Percentiles rank a stretch among this genome's conserved stretches.
Evolutionary conservation across 2,888 invertebrate genomes (phyloP).

Genomic region (Bhutanitis thaidina): DNA sequence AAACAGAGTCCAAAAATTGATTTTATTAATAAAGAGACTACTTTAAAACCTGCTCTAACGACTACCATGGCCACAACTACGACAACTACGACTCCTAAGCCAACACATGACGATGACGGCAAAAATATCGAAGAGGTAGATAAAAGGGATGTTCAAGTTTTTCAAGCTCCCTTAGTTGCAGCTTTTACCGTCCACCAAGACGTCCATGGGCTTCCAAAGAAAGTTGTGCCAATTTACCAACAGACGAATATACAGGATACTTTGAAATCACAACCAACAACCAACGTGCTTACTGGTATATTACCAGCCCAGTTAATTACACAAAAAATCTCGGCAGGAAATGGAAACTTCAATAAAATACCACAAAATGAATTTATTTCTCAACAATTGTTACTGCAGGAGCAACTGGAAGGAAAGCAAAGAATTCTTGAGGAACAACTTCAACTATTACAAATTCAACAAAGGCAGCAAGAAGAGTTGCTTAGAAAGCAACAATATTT

Average conservation of each 20-base stretch:
- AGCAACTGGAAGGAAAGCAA: slow-evolving; percentile 83
- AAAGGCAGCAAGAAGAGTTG: slow-evolving; percentile 84
- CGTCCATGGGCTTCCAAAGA: slow-evolving; percentile 87
- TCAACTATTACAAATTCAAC: slow-evolving; percentile 82
- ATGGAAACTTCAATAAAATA: slow-evolving; percentile 33
- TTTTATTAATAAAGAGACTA: slow-evolving; percentile 34
- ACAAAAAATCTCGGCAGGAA: slow-evolving; percentile 28
- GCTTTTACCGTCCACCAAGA: slow-evolving; percentile 93
- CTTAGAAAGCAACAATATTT: slow-evolving; percentile 82
- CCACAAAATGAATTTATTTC: slow-evolving; percentile 49
- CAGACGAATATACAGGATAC: slow-evolving; percentile 47
- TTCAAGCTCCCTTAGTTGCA: slow-evolving; percentile 89
- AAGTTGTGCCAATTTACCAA: slow-evolving; percentile 86
- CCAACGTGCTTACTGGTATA: slow-evolving; percentile 34
- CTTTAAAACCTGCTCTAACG: slow-evolving; percentile 36
- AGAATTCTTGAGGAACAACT: slow-evolving; percentile 85
- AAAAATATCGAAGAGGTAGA: slow-evolving; percentile 84
- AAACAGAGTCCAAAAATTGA: slow-evolving; percentile 44
- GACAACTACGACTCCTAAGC: slow-evolving; percentile 77
- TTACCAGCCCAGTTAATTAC: slow-evolving; percentile 33
- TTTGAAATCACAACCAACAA: slow-evolving; percentile 34
- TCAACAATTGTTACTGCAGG: slow-evolving; percentile 62
- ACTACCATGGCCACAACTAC: slow-evolving; percentile 68
- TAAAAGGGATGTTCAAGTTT: slow-evolving; percentile 87
- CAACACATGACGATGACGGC: slow-evolving; percentile 84